Evolutionary conservation across 1,140 invertebrate species (phyloP).

Genomic region (Eumaeus atala): DNA sequence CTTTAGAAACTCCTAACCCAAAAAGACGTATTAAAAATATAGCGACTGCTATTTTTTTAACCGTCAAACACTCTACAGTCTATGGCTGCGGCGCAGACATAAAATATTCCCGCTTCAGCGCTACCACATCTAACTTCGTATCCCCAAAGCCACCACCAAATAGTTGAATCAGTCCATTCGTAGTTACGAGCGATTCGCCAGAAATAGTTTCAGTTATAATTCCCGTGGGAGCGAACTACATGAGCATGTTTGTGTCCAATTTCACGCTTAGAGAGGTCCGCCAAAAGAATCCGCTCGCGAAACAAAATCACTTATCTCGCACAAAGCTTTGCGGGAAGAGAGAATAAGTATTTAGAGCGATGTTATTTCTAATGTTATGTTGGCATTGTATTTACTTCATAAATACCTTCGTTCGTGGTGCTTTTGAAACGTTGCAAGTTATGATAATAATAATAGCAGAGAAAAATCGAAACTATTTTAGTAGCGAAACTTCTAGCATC

Average conservation of each 20-base stretch:
- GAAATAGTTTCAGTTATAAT: conserved; percentile 43
- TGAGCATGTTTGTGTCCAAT: conserved; percentile 59
- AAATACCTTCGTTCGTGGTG: neutral
- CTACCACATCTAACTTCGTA: no score
- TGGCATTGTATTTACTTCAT: no score
- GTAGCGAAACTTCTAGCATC: no score
- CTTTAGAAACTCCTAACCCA: no score
- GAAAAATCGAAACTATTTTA: conserved; percentile 12
- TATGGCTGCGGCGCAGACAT: no score
- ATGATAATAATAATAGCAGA: neutral
- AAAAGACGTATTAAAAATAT: no score
- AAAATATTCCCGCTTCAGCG: no score
- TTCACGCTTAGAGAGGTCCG: conserved; percentile 45
- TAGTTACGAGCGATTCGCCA: neutral
- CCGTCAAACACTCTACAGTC: no score
- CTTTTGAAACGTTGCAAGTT: conserved; percentile 9
- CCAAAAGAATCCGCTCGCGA: conserved; percentile 44
- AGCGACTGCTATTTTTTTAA: no score
- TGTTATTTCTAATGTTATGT: neutral
- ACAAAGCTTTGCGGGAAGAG: conserved; percentile 31
- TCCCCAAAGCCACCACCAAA: no score
- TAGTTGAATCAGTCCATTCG: no score
- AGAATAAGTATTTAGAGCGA: conserved; percentile 23
- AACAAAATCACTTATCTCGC: conserved; percentile 43
- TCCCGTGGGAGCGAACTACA: conserved; percentile 37